phyloP scores from a whole-genome alignment of 2,113 vertebrate species.

The Lophochroa leadbeateri region DNA sequence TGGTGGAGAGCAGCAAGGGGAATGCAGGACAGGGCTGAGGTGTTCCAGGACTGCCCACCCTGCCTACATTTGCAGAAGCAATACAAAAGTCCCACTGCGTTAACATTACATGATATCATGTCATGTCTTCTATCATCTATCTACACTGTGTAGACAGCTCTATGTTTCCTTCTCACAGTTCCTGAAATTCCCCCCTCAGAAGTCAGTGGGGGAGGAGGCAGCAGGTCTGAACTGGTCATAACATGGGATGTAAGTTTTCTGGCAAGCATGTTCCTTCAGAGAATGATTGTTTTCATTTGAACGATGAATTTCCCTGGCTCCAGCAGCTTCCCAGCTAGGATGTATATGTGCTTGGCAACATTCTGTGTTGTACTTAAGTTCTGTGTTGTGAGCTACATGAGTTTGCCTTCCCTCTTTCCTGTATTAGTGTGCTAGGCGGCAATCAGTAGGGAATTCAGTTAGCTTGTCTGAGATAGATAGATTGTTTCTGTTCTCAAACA shows the following conservation, averaged over 20 bases:
- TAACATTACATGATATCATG: background rate
- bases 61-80: background rate
- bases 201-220: constrained; percentile 93
- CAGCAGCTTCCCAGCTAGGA: background rate
- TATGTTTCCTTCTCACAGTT: constrained; percentile 74
- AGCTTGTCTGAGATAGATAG: background rate
- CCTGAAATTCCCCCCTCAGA: constrained; percentile 92
- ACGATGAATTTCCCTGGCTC: background rate
- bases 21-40: background rate
- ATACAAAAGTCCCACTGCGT: rapidly evolving
- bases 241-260: constrained; percentile 94
- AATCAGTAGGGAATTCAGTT: background rate
- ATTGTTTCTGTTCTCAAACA: background rate
- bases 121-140: background rate
- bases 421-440: background rate
- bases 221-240: constrained; percentile 95
- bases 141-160: background rate
- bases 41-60: background rate
- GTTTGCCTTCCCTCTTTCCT: background rate
- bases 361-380: background rate
- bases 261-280: background rate
- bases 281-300: background rate
- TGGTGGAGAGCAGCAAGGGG: background rate
- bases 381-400: background rate
- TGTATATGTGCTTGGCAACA: background rate